Evolutionary conservation across 1,140 invertebrate species (phyloP).

Genomic region (Neelides sp.): DNA sequence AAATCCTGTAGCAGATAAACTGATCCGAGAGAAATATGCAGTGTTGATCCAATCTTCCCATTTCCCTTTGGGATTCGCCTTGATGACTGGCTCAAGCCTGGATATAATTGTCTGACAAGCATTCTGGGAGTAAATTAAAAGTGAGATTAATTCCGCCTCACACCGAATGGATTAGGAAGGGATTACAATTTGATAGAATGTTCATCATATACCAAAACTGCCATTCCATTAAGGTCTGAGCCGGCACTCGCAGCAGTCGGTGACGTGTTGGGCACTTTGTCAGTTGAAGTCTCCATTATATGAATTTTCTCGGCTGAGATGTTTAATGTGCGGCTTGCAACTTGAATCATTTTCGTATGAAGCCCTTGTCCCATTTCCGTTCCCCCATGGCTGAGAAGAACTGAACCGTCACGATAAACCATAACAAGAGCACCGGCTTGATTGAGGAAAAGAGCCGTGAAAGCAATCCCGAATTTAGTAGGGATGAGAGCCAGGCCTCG

Average conservation of each 20-base stretch:
- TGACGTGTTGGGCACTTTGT: slow-evolving; percentile 88
- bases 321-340: slow-evolving; percentile 58
- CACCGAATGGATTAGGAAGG: too few relatives aligned
- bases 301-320: slow-evolving; percentile 66
- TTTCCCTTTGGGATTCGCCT: slow-evolving; percentile 58
- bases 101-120: slow-evolving; percentile 67
- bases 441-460: slow-evolving; percentile 65
- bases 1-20: slow-evolving; percentile 74
- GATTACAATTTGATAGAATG: not conserved
- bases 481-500: slow-evolving; percentile 74
- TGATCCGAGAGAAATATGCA: slow-evolving; percentile 68
- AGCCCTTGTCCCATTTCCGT: slow-evolving; percentile 94
- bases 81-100: slow-evolving; percentile 61
- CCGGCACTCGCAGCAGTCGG: slow-evolving; percentile 80
- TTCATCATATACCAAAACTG: slow-evolving; percentile 51
- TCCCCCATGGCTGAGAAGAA: slow-evolving; percentile 70
- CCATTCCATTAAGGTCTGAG: slow-evolving; percentile 92
- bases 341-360: slow-evolving; percentile 89
- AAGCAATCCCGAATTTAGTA: slow-evolving; percentile 80
- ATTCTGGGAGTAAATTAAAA: slow-evolving; percentile 41
- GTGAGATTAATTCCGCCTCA: slow-evolving; percentile 2
- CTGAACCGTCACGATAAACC: slow-evolving; percentile 81
- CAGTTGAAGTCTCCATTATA: slow-evolving; percentile 75
- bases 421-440: slow-evolving; percentile 80
- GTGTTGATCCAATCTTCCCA: slow-evolving; percentile 75